Evolutionary conservation across 2,113 vertebrate species (phyloP), one percentile per base, ranked within the genome.

Genomic region (western clawed frog (Xenopus tropicalis)): DNA sequence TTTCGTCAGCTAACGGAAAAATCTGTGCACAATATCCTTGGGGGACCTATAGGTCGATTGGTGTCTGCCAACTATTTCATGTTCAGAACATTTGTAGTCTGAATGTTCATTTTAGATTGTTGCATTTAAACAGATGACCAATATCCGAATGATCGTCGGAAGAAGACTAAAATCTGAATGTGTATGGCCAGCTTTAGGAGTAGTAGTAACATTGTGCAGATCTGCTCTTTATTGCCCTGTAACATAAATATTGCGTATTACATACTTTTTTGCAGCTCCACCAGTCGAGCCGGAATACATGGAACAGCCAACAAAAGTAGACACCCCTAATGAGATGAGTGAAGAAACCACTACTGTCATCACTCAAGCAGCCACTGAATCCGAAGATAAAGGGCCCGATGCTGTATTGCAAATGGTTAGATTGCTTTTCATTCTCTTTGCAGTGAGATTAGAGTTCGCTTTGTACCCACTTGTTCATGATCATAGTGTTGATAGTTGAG

Each of bases 271-370:
- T 86, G 78, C 88, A 95, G 94, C 82, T 66, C 86, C 88, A 83
- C 86, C 91, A 79, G 93, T 91, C 83, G 95, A 97, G 78, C 91
- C 91, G n/a, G 96, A 96, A 79, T 98, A 99, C 88, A 93, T 99
- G 93, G 97, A 99, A 78, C 97, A 97, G 80, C 94, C 94, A 14
- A 96, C 93, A n/a, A 93, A 93, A 84, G 91, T 86, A 1, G 93
- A 93, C 57, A 87, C 95, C 85, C 91, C 93, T 83, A 95, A 94
- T 78, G 93, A 94, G 81, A 89, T 95, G 82, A 95, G 94, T 85
- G 95, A 97, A 87, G 95, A 98, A 85, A 96, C 94, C 1, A 89
- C 95, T 78, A 90, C 87, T 83, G 90, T 93, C 78, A 96, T 99
- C 85, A 90, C 89, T 81, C 94, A 93, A 84, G 95, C 94, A 14